Evolutionary conservation across 2,888 invertebrate species (phyloP), one percentile per base, ranked within the genome.

Genomic region (Epirrhoe alternata): DNA sequence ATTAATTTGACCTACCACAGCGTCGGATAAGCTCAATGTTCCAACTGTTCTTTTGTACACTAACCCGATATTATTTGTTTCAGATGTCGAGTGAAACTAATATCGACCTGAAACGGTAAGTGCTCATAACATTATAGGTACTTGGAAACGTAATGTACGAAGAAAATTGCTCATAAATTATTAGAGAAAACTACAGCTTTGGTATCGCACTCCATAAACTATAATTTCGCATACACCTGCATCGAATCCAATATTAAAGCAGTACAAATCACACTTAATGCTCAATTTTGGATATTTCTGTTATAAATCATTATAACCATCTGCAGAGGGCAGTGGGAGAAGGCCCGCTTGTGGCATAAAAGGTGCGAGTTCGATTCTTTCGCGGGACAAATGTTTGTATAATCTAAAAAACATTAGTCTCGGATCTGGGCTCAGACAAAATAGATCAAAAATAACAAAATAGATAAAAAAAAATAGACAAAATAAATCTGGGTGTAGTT

Each of bases 11-110:
- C 24, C 24, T 24, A 24, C 24, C 24, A 24, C 24, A 24, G 3
- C 24, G 24, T 24, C 24, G 24, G 3, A 24, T 24, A 24, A 24
- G 33, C 7, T 7, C 6, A 33, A 33, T 33, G 6, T 4, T 3
- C 31, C 3, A 7, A 33, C 38, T 12, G 38, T 42, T 42, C 5
- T 4, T 42, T 42, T 42, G 4, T 12, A 42, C 38, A 42, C 1
- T 47, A 17, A 59, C 5, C 30, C 45, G 12, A 35, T 61, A 42
- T 42, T 42, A 8, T 70, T 84, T 83, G 77, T 88, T 88, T 70
- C 86, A 87, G 87, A 87, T 88, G 84, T 76, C 72, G 73, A 80
- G 71, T 79, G 78, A 83, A 62, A 70, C 74, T 73, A 54, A 50
- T 59, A 58, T 56, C 61, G 61, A 80, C 75, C 74, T 70, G 79